These are phyloP conservation scores for Nomada fucata DNA, from an alignment of 2,888 invertebrate species.

Conservation along the genomic window DNA sequence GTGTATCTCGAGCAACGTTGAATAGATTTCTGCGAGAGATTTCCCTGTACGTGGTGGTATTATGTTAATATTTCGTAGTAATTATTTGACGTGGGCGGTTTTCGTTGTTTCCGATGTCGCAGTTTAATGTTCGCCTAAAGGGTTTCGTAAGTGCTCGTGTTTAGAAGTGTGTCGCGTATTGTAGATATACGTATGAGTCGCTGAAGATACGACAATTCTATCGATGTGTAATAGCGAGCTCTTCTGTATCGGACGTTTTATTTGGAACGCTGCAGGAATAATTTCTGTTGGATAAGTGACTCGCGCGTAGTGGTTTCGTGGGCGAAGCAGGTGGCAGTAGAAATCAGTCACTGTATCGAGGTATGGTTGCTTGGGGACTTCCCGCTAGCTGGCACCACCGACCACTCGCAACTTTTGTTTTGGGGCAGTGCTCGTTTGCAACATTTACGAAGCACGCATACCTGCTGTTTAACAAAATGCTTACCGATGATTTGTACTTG, in stretches of 20 bases:
- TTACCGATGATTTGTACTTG: too few relatives aligned
- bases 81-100: too few relatives aligned
- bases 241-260: too few relatives aligned
- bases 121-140: too few relatives aligned
- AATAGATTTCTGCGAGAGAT: background rate
- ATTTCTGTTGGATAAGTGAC: background rate
- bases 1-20: background rate
- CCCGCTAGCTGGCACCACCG: constrained; percentile 60
- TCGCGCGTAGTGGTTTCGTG: background rate
- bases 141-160: too few relatives aligned
- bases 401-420: background rate
- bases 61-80: background rate
- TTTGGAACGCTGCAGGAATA: too few relatives aligned
- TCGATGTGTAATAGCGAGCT: too few relatives aligned
- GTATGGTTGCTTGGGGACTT: background rate
- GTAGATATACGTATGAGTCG: too few relatives aligned
- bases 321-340: constrained; percentile 57
- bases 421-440: background rate
- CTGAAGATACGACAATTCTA: too few relatives aligned
- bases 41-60: background rate
- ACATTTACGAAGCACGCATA: background rate
- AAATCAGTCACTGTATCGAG: constrained; percentile 21
- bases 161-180: too few relatives aligned
- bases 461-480: too few relatives aligned
- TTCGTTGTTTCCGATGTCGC: too few relatives aligned